Base-by-base conservation (phyloP, 2,888 invertebrate species). In the Zygogramma bicolorata region DNA sequence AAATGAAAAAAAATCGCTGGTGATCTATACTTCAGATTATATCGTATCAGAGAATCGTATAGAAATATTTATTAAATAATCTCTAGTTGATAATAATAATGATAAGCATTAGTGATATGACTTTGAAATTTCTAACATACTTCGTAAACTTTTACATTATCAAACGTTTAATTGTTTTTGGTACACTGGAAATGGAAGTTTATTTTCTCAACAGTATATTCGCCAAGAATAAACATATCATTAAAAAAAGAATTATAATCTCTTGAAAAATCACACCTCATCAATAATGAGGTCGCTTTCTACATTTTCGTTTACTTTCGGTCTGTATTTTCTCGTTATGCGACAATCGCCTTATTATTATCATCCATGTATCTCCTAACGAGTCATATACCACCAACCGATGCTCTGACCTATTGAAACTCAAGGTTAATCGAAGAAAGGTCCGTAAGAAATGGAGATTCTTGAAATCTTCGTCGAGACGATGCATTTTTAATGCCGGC, bases 341-440 rank as follows among this genome's bases (percentile, higher is more conserved):
- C 38, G 60, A 60, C 60, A 60, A 34, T 60, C 60, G 13, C 60
- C 20, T 60, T 34, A n/a, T n/a, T 22, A 60, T 60, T 60, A 60
- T 60, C 31, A 60, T 29, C 22, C 60, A 18, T 60, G 38, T 60
- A 60, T 34, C 25, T 34, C 15, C 8, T 60, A 60, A 15, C 5
- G 15, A 34, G 38, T 38, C 60, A 60, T 60, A 60, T 60, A 60
- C 60, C 60, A 60, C 60, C 60, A 38, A 60, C 60, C 60, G 60
- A 60, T 60, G 60, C 34, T 60, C 60, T 60, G 60, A 60, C 60
- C 60, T 38, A 60, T 60, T 60, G 60, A 20, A 13, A 38, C 29
- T 38, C 60, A 60, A 60, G 60, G 60, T 60, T 60, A 60, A 60
- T 60, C 38, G 60, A 60, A 60, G 60, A 60, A 60, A 60, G 60